Evolutionary conservation across 2,888 invertebrate genomes (phyloP).

Genomic region (Drosophila merina): DNA sequence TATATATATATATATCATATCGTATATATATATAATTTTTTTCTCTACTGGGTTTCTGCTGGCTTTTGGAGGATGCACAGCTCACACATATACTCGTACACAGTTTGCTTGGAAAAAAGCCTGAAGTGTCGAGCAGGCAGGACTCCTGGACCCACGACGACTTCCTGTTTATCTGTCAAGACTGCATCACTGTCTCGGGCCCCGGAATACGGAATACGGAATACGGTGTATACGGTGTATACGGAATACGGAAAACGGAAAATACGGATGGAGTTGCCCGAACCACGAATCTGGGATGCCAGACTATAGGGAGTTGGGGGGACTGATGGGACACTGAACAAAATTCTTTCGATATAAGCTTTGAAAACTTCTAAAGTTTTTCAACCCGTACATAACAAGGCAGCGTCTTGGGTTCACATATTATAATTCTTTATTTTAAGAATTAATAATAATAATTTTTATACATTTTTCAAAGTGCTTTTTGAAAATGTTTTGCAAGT

Average conservation of each 20-base stretch:
- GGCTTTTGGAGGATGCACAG: conserved; percentile 5
- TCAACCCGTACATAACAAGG: conserved; percentile 11
- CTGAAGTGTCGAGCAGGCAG: conserved; percentile 68
- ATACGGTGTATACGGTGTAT: neutral
- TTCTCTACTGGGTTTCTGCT: conserved; percentile 1
- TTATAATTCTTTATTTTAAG: neutral
- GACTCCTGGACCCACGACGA: conserved; percentile 54
- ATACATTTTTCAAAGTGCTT: neutral
- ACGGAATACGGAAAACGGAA: conserved; percentile 1
- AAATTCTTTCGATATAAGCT: too few relatives aligned
- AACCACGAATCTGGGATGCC: conserved; percentile 39
- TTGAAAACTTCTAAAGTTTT: too few relatives aligned
- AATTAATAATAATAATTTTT: neutral
- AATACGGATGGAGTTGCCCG: conserved; percentile 27
- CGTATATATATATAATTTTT: neutral
- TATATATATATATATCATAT: too few relatives aligned
- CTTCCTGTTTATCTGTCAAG: conserved; percentile 73
- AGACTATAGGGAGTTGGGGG: conserved; percentile 16
- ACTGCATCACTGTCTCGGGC: conserved; percentile 57
- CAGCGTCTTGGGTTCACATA: neutral
- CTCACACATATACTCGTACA: neutral
- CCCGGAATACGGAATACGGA: conserved; percentile 10
- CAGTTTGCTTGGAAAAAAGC: conserved; percentile 61
- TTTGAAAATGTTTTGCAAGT: conserved; percentile 53
- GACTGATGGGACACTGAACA: neutral